Percentiles rank a stretch among this genome's conserved stretches.
Evolutionary conservation across 2,888 invertebrate species (phyloP).

Genomic region (Cryptocephalus primarius): DNA sequence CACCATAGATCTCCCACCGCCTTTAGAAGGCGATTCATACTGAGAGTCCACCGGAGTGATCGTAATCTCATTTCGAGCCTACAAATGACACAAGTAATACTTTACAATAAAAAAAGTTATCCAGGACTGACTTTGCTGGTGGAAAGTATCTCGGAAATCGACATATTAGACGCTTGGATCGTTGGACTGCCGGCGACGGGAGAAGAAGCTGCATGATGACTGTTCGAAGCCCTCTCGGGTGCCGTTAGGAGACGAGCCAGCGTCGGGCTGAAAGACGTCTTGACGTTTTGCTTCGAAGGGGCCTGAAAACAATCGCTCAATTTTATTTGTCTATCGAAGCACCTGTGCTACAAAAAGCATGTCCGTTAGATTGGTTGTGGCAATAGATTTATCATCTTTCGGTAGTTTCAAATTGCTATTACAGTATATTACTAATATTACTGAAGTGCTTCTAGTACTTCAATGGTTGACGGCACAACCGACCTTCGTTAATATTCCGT

Average conservation of each 20-base stretch:
- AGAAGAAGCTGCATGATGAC: slow-evolving; percentile 12
- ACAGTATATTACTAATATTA: too few relatives aligned
- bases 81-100: slow-evolving; percentile 19
- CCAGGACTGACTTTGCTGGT: slow-evolving; percentile 29
- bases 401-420: too few relatives aligned
- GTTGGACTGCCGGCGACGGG: slow-evolving; percentile 12
- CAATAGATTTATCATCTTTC: too few relatives aligned
- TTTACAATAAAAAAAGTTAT: background rate
- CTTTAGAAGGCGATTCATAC: slow-evolving; percentile 22
- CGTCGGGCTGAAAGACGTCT: slow-evolving; percentile 66
- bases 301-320: slow-evolving; percentile 26
- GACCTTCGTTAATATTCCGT: slow-evolving; percentile 67
- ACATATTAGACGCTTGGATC: slow-evolving; percentile 25
- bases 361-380: too few relatives aligned
- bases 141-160: slow-evolving; percentile 35
- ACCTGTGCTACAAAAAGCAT: too few relatives aligned
- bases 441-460: too few relatives aligned
- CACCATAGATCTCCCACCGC: slow-evolving; percentile 11
- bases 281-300: slow-evolving; percentile 29
- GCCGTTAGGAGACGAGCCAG: slow-evolving; percentile 70
- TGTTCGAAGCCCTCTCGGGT: slow-evolving; percentile 27
- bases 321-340: too few relatives aligned
- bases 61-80: slow-evolving; percentile 51
- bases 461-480: too few relatives aligned
- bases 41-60: slow-evolving; percentile 44